A percentile compares a stretch with the other conserved stretches of the same genome.
Conservation (phyloP, 2,888 invertebrate species). For the Dicyrtomina minuta region DNA sequence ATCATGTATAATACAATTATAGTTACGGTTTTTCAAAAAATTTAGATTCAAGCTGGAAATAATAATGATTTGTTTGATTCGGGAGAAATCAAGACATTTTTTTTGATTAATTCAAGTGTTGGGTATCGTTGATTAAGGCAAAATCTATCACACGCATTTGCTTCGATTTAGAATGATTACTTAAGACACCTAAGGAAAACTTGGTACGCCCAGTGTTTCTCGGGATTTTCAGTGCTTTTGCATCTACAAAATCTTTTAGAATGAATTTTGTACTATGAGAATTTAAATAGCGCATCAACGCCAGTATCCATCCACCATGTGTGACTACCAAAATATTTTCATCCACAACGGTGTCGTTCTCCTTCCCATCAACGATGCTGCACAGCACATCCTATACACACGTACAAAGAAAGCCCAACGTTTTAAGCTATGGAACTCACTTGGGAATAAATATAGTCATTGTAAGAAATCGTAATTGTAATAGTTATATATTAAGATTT, state of each 20-base stretch:
- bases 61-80: not conserved
- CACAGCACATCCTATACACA: slow-evolving; percentile 36
- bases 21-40: not conserved
- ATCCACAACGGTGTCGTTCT: not conserved
- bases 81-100: no score
- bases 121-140: slow-evolving; percentile 1
- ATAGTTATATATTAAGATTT: no score
- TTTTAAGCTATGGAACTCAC: no score
- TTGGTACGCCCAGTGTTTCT: slow-evolving; percentile 41
- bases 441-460: no score
- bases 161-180: not conserved
- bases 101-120: slow-evolving; percentile 9
- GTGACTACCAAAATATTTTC: slow-evolving; percentile 44
- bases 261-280: slow-evolving; percentile 18
- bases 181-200: slow-evolving; percentile 12
- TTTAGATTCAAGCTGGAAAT: slow-evolving; percentile 5
- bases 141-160: slow-evolving; percentile 16
- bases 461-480: no score
- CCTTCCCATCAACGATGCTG: slow-evolving; percentile 20
- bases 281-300: slow-evolving; percentile 38
- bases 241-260: slow-evolving; percentile 37
- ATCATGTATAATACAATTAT: not conserved
- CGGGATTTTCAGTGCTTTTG: slow-evolving; percentile 36
- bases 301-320: slow-evolving; percentile 47
- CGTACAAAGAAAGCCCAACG: not conserved